Conservation (phyloP, 2,113 vertebrate genomes). For the Petromus typicus region DNA sequence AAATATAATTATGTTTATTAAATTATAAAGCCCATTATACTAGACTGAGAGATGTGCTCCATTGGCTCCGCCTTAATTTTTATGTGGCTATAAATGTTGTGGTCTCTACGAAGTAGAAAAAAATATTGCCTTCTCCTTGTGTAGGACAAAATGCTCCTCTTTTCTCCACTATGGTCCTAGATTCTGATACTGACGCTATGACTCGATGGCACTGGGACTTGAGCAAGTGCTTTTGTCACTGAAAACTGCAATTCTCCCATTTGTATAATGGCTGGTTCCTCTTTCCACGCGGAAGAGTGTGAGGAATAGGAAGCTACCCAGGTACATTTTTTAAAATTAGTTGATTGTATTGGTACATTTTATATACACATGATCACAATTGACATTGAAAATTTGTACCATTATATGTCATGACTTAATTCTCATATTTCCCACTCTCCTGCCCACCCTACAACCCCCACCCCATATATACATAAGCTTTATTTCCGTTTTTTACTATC, state of each 20-base stretch:
- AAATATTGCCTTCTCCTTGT: not conserved
- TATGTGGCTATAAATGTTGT: not conserved
- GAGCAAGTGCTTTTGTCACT: not conserved
- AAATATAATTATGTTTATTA: slow-evolving; percentile 35
- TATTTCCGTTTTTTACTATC: too few species aligned
- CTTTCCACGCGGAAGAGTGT: not conserved
- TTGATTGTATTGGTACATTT: too few species aligned
- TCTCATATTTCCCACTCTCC: too few species aligned
- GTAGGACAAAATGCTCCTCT: not conserved
- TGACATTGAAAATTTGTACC: too few species aligned
- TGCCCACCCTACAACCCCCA: too few species aligned
- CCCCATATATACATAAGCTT: too few species aligned
- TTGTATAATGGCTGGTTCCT: not conserved
- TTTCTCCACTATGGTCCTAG: not conserved
- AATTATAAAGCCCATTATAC: not conserved
- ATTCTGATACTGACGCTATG: not conserved
- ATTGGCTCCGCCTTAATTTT: not conserved
- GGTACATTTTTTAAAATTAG: accelerated
- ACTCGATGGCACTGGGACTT: not conserved
- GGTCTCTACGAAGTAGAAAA: not conserved
- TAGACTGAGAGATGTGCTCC: not conserved
- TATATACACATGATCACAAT: too few species aligned
- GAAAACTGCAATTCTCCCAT: not conserved
- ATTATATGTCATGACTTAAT: too few species aligned
- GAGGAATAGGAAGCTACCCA: not conserved